Evolutionary conservation across 2,888 invertebrate species (phyloP).

Genomic region (Malthinus seriepunctatus): DNA sequence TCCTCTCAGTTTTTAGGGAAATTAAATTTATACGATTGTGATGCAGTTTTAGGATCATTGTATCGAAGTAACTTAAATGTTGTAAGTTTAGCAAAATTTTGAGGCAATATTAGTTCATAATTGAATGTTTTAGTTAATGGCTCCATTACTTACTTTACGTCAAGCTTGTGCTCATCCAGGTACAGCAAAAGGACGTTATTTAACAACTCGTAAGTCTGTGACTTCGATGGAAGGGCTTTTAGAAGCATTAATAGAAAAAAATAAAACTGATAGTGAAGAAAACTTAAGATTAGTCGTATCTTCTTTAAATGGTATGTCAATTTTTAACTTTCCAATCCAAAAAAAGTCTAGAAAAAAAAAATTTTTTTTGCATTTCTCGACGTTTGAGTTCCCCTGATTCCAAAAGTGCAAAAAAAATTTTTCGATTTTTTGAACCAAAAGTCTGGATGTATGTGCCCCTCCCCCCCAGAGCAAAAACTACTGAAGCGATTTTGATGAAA

Average conservation of each 20-base stretch:
- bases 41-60: conserved; percentile 55
- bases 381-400: too few species aligned
- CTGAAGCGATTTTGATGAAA: too few species aligned
- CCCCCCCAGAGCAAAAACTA: too few species aligned
- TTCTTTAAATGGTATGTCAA: conserved; percentile 64
- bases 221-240: conserved; percentile 68
- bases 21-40: conserved; percentile 52
- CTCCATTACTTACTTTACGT: conserved; percentile 66
- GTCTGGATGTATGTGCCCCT: too few species aligned
- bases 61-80: conserved; percentile 54
- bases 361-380: conserved; percentile 7
- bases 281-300: conserved; percentile 65
- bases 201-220: conserved; percentile 58
- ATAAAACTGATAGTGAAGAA: conserved; percentile 64
- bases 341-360: background rate
- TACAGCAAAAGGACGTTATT: conserved; percentile 60
- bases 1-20: conserved; percentile 56
- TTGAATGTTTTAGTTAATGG: conserved; percentile 56
- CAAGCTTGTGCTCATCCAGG: conserved; percentile 75
- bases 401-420: too few species aligned
- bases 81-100: conserved; percentile 38
- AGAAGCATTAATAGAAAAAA: conserved; percentile 65
- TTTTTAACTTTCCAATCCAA: background rate
- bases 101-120: background rate
- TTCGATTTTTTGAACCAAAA: too few species aligned